Base-by-base conservation (phyloP, 1,140 invertebrate genomes). In the Nilaparvata lugens region DNA sequence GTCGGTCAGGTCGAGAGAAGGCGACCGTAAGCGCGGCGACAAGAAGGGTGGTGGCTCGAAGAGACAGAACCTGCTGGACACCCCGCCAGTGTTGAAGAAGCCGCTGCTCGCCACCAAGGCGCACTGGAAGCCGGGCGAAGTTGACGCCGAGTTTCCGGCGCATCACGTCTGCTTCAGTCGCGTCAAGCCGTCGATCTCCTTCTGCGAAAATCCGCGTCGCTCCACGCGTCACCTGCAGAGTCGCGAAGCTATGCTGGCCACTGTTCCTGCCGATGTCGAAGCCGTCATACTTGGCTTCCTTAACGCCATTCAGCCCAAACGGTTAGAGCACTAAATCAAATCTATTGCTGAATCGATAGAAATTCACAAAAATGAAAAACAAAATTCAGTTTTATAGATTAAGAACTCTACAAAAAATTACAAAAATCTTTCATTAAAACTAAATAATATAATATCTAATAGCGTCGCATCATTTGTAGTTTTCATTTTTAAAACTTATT, bases 241-340 rank as follows among this genome's bases (percentile, higher is more conserved):
- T 14, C 52, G 64, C 38, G 55, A 63, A 16, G 31, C 62, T 35
- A 62, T 67, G 59, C 35, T 67, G n/a, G 53, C 56, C 2, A 57
- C 64, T 19, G 28, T 67, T n/a, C 57, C 64, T 6, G 38, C 42
- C 19, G 65, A 67, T 54, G 63, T 67, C 38, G 64, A 60, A 51
- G 51, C 38, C 4, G 58, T 65, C 7, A 57, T 65, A 13, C 35
- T 60, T 0, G 25, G 53, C 14, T 67, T 67, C 45, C 40, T 65
- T 14, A 52, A 40, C 19, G 42, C 35, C 13, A 61, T 67, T 5
- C 53, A 51, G 53, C 58, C 63, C 11, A 66, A 66, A 60, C 61
- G 54, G 65, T 65, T 43, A 64, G 31, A 54, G 25, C n/a, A n/a
- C n/a, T n/a, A n/a, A n/a, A n/a, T n/a, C n/a, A n/a, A n/a, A n/a